phyloP scores from a whole-genome alignment of 92 coral and sea anemone genomes.

The Ricordea florida region DNA sequence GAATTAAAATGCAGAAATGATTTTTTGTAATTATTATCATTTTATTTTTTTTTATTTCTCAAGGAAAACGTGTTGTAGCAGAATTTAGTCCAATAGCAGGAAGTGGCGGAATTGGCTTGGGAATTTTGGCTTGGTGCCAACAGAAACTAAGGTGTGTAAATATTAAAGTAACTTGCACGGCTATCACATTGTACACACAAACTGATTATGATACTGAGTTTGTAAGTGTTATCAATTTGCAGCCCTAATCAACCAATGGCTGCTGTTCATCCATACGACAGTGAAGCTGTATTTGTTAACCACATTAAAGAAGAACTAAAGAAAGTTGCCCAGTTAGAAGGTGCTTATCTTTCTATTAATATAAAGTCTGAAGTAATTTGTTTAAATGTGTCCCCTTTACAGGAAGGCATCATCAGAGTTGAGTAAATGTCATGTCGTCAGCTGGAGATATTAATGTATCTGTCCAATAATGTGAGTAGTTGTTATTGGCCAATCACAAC shows the following conservation, averaged over 20 bases:
- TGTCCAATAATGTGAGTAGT: too few relatives aligned
- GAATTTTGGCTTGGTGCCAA: conserved; percentile 82
- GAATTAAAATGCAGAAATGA: too few relatives aligned
- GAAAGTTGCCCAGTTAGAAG: conserved; percentile 65
- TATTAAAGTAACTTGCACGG: neutral
- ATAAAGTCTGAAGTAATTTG: too few relatives aligned
- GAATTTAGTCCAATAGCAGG: conserved; percentile 86
- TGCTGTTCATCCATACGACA: conserved; percentile 54
- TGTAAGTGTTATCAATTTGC: too few relatives aligned
- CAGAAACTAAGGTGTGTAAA: conserved; percentile 53
- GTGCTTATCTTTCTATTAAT: conserved; percentile 20
- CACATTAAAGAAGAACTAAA: conserved; percentile 54
- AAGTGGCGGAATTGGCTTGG: conserved; percentile 77
- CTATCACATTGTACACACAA: neutral
- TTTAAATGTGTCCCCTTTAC: too few relatives aligned
- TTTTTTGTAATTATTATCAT: neutral
- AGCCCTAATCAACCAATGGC: conserved; percentile 48
- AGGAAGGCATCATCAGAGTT: too few relatives aligned
- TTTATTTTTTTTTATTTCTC: neutral
- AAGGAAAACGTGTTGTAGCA: conserved; percentile 76
- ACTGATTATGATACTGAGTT: neutral
- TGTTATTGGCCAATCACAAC: too few relatives aligned
- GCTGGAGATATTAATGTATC: too few relatives aligned
- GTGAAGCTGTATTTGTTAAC: conserved; percentile 56
- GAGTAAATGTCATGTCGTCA: too few relatives aligned